Percentiles rank a stretch among this genome's conserved stretches.
phyloP scores from a whole-genome alignment of 2,113 vertebrate genomes.

The Alligator sinensis region DNA sequence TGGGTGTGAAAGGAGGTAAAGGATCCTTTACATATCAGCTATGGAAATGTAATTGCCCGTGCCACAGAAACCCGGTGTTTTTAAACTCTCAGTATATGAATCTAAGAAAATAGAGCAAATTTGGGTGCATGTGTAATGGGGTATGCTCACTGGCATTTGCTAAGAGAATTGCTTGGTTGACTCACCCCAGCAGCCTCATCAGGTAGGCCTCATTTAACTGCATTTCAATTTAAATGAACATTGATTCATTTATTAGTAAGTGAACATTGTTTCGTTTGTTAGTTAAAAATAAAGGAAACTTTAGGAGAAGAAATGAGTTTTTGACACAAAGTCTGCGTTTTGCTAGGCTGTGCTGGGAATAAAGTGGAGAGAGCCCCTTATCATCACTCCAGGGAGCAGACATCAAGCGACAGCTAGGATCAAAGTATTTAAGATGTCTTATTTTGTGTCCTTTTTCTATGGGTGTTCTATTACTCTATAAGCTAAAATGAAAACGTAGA shows the following conservation, averaged over 20 bases:
- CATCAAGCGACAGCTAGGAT: slow-evolving; percentile 55
- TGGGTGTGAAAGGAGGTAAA: not conserved
- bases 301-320: slow-evolving; percentile 34
- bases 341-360: slow-evolving; percentile 7
- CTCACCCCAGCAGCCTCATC: not conserved
- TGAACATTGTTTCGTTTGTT: slow-evolving; percentile 24
- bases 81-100: not conserved
- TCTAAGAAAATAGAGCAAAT: not conserved
- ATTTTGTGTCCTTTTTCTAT: slow-evolving; percentile 68
- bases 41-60: not conserved
- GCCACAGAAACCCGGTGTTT: not conserved
- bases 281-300: slow-evolving; percentile 17
- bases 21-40: not conserved
- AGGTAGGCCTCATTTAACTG: not conserved
- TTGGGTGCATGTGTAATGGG: not conserved
- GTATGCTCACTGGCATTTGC: not conserved
- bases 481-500: slow-evolving; percentile 62
- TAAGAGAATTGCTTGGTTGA: not conserved
- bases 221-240: not conserved
- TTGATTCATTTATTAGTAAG: not conserved
- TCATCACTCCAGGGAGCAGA: slow-evolving; percentile 43
- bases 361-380: slow-evolving; percentile 34
- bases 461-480: slow-evolving; percentile 64
- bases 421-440: slow-evolving; percentile 66
- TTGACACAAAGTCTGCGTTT: not conserved